Percentiles rank a stretch among this genome's conserved stretches.
Conservation (phyloP, 2,888 invertebrate species). For the Charanyca ferruginea region DNA sequence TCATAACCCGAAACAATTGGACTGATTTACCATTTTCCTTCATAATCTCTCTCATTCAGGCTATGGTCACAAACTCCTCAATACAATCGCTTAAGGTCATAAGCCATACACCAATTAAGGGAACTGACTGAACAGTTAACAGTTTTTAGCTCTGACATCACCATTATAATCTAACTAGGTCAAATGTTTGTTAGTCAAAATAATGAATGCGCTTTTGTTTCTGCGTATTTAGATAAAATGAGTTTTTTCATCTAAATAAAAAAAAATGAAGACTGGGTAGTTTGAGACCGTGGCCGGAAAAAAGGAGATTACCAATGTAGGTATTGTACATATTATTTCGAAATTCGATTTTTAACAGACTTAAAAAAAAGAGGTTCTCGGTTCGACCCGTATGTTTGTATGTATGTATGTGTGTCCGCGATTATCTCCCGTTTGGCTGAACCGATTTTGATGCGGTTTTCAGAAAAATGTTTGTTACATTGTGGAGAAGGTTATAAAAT, state of each 20-base stretch:
- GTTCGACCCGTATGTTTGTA: too few relatives aligned
- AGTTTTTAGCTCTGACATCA: slow-evolving; percentile 41
- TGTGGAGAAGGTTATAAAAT: too few relatives aligned
- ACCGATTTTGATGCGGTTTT: too few relatives aligned
- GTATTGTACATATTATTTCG: too few relatives aligned
- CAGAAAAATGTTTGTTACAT: too few relatives aligned
- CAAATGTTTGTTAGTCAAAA: slow-evolving; percentile 29
- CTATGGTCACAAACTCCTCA: background rate
- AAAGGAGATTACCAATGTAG: too few relatives aligned
- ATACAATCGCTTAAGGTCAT: slow-evolving; percentile 25
- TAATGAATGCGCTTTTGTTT: slow-evolving; percentile 38
- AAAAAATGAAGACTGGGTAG: background rate
- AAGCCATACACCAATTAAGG: slow-evolving; percentile 38
- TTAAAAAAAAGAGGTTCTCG: too few relatives aligned
- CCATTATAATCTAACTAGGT: slow-evolving; percentile 44
- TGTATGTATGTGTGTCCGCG: too few relatives aligned
- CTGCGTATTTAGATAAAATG: slow-evolving; percentile 38
- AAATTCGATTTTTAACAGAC: too few relatives aligned
- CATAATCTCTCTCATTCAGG: background rate
- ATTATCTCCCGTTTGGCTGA: too few relatives aligned
- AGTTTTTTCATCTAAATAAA: slow-evolving; percentile 15
- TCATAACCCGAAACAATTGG: too few relatives aligned
- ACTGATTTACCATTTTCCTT: too few relatives aligned
- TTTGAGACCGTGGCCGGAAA: background rate
- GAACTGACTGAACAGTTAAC: slow-evolving; percentile 19